Evolutionary conservation across 92 coral and sea anemone genomes (phyloP).

Genomic region (Bergia sp.): DNA sequence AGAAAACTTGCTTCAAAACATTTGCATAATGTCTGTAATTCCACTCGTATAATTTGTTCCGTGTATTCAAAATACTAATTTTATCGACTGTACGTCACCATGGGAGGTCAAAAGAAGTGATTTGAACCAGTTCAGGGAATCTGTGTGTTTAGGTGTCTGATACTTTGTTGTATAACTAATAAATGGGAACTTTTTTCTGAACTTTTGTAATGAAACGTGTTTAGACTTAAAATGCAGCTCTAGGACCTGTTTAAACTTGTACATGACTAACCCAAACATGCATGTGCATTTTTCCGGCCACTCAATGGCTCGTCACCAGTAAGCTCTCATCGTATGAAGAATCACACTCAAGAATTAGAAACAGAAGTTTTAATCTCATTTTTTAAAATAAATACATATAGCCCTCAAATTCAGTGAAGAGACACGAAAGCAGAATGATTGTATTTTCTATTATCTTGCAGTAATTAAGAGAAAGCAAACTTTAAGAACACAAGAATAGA

Average conservation of each 20-base stretch:
- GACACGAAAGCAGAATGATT: conserved; percentile 24
- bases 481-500: conserved; percentile 26
- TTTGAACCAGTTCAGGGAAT: neutral
- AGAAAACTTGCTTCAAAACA: neutral
- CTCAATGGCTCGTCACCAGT: neutral
- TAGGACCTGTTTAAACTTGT: neutral
- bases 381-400: neutral
- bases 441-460: conserved; percentile 16
- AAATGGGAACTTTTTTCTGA: neutral
- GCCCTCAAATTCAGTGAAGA: neutral
- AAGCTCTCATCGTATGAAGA: neutral
- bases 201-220: neutral
- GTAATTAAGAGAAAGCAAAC: conserved; percentile 43
- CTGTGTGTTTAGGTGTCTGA: neutral
- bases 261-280: too few relatives aligned
- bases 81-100: neutral
- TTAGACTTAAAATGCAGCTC: neutral
- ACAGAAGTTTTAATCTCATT: neutral
- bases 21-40: neutral
- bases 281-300: neutral
- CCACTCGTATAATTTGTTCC: neutral
- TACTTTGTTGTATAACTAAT: neutral
- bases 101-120: neutral
- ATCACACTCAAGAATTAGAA: neutral
- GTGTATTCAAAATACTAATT: neutral